Evolutionary conservation across 2,797 vertebrate species (phyloP), one percentile per base, ranked within the genome.

Genomic region (Clamator glandarius): DNA sequence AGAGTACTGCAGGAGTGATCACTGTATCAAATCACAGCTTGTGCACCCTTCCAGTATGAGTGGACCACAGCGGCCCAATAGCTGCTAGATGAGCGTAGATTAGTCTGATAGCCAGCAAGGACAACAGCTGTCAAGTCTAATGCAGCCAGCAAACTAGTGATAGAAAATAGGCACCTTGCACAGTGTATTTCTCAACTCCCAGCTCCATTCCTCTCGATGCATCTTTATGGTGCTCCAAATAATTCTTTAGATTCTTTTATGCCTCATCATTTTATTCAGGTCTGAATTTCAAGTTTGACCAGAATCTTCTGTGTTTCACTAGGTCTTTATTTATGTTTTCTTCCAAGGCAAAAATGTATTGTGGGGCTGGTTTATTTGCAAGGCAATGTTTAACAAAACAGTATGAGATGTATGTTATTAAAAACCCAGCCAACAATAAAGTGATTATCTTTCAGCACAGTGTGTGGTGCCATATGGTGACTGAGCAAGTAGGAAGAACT

Each of bases 381-480:
- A 93, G 92, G 90, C 70, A 84, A 63, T 95, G 86, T 96, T 96
- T 92, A 86, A 96, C 91, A 94, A 93, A 96, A 90, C 92, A 93
- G 87, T 84, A 54, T 80, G 85, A 94, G 68, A 95, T 93, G 68
- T 89, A 92, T 87, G 80, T 96, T 95, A 96, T 97, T 96, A 95
- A 97, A 94, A 92, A 83, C 46, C 7, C 74, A 96, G 95, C 93
- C 94, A 93, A 96, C 94, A 95, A 94, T 94, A 94, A 95, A 97
- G 90, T 95, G 93, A 95, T 95, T 96, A 97, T 95, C 94, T 96
- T 95, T 96, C 96, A 95, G 86, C 92, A 81, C 84, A 94, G 94
- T 92, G 91, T 95, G 93, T 87, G 91, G 93, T 87, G 76, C 96
- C 95, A 95, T 96, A 96, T 96, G 93, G 95, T 90, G 88, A 94